These are phyloP conservation scores for Triops cancriformis DNA, from an alignment of 1,140 invertebrate genomes.

Conservation along the genomic window DNA sequence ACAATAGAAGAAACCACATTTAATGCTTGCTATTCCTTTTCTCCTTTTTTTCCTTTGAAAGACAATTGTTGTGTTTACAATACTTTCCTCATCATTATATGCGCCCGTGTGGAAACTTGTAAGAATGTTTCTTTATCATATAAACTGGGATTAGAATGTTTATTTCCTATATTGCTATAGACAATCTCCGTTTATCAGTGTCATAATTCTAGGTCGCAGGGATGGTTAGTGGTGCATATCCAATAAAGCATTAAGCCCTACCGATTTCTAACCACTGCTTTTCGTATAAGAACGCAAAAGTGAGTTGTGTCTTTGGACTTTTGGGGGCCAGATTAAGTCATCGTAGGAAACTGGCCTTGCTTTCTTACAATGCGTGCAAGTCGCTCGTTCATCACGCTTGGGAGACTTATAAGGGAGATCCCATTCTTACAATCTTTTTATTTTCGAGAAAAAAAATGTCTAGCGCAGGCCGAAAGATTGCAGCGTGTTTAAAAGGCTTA, in stretches of 20 bases:
- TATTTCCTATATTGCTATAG: too few species aligned
- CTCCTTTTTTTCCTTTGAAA: background rate
- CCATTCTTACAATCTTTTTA: background rate
- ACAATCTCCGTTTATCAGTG: background rate
- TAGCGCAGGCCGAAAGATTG: background rate
- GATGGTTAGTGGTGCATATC: background rate
- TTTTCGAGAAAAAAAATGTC: background rate
- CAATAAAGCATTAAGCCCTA: background rate
- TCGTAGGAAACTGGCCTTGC: background rate
- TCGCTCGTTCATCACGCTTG: background rate
- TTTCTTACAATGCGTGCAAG: background rate
- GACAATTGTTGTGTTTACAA: background rate
- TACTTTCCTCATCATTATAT: too few species aligned
- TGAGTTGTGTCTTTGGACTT: background rate
- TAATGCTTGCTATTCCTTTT: background rate
- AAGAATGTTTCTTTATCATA: too few species aligned
- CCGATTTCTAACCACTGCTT: background rate
- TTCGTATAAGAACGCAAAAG: background rate
- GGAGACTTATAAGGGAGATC: conserved; percentile 9
- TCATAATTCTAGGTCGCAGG: background rate
- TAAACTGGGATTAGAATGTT: too few species aligned
- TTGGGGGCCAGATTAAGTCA: background rate
- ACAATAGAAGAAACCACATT: background rate
- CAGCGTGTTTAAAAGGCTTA: background rate
- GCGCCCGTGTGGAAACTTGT: too few species aligned